Base-by-base conservation (phyloP, 2,113 vertebrate species). In the Actenoides lindsayi region DNA sequence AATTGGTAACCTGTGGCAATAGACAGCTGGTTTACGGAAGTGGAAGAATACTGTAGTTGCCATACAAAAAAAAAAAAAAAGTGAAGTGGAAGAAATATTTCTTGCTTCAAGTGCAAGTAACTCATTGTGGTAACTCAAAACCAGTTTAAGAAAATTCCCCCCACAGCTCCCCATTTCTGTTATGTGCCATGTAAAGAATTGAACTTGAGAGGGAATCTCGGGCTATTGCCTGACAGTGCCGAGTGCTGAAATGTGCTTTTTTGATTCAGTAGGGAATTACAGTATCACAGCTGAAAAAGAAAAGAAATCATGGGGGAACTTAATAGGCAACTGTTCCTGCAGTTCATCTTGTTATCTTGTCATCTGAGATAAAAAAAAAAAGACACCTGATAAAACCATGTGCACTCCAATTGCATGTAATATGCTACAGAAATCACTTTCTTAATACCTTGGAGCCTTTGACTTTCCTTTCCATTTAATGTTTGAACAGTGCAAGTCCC, bases 401-500 rank as follows among this genome's bases (percentile, higher is more conserved):
- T 91, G 89, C 15, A 8, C 37, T 89, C 35, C 63, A 82, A 24
- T 53, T 64, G 33, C 46, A 21, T 50, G 35, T 39, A 28, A 41
- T 33, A n/a, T 30, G 23, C 56, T 86, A 15, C 59, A 83, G 80
- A 68, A 95, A 41, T 69, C 3, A 23, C 14, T 79, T 90, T 80
- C 74, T 46, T 60, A 48, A 21, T 91, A 78, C 25, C n/a, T 76
- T 39, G 37, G 41, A 65, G 51, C 25, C 56, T 53, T 83, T 71
- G 14, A 25, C 12, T 87, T 71, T 59, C 37, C 25, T 87, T 71
- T 59, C 37, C 25, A 1, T 42, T 57, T 42, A 21, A 46, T 51
- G 83, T 63, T 79, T 48, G 92, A 74, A 53, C 46, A 16, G 53
- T 82, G 51, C 10, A 87, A 79, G 98, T 89, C 98, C 98, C 98